Base-by-base conservation (phyloP, 2,888 invertebrate species). In the Eristalinus sepulchralis region DNA sequence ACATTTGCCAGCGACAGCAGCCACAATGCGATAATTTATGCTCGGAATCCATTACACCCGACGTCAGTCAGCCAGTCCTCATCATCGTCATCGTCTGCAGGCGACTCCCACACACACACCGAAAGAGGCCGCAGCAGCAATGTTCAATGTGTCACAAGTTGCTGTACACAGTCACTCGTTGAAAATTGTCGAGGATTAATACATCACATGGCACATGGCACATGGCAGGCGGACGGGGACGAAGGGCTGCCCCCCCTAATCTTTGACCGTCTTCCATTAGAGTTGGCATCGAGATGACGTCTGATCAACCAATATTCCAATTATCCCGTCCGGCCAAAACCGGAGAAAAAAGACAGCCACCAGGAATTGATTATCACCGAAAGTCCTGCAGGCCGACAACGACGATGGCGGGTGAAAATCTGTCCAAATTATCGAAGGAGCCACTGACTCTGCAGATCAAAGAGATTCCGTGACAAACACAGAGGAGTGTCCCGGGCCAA, bases 201-300 rank as follows among this genome's bases (percentile, higher is more conserved):
- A 73, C 77, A 82, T 81, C 85, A 76, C 68, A 76, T 60, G 60
- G 62, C 36, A 34, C 59, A 27, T n/a, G 66, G 53, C 27, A 24
- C 34, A 27, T n/a, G 66, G 53, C 27, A 24, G 24, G 24, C 3
- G 8, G 34, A 36, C 59, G 36, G 27, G 36, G 33, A 9, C 36
- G 60, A 64, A 20, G 22, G 39, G 59, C 68, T n/a, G 47, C 70
- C 73, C 70, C n/a, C 59, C 53, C 76, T 78, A 87, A 82, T 79
- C 84, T 84, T 88, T 84, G 83, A 76, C 83, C 82, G 73, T 83
- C 86, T 86, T 83, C 83, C 83, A 73, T 78, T 83, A 76, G 82
- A 79, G 76, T 80, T 73, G 75, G 72, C 88, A 77, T 34, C 77
- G 72, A 75, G 67, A 68, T 82, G 81, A 81, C 78, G 78, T 78